phyloP scores from a whole-genome alignment of 2,888 invertebrate genomes.

The Xanthostigma xanthostigma region DNA sequence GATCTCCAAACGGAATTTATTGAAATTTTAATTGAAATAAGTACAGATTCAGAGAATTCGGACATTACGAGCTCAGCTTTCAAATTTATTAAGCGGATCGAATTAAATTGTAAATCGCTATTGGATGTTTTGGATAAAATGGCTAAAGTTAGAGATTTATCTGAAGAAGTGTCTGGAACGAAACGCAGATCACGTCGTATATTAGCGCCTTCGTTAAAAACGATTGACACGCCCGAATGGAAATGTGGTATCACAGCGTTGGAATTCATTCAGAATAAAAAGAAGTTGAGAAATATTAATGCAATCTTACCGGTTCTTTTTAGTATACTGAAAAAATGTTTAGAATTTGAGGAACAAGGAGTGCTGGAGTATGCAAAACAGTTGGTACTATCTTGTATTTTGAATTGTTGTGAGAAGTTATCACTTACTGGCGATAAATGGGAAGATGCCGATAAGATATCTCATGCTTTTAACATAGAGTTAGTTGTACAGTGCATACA shows the following conservation, averaged over 20 bases:
- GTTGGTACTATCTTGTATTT: conserved; percentile 59
- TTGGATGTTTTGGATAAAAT: conserved; percentile 42
- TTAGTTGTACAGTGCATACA: conserved; percentile 77
- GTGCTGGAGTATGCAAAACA: conserved; percentile 82
- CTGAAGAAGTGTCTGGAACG: conserved; percentile 26
- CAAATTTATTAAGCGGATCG: conserved; percentile 49
- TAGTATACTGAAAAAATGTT: conserved; percentile 59
- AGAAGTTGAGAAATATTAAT: conserved; percentile 53
- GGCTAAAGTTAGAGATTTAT: conserved; percentile 29
- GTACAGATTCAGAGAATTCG: conserved; percentile 41
- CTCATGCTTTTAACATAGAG: conserved; percentile 49
- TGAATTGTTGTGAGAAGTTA: conserved; percentile 52
- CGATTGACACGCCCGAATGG: conserved; percentile 56
- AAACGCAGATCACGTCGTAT: conserved; percentile 31
- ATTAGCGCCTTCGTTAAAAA: conserved; percentile 38
- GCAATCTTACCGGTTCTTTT: conserved; percentile 60
- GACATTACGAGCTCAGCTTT: conserved; percentile 42
- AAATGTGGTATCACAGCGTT: conserved; percentile 62
- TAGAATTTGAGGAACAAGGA: conserved; percentile 67
- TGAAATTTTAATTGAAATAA: conserved; percentile 35
- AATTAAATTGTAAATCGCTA: conserved; percentile 44
- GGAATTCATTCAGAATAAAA: conserved; percentile 75
- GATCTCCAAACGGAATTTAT: conserved; percentile 33
- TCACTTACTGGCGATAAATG: conserved; percentile 25
- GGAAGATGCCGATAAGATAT: conserved; percentile 33